phyloP scores from a whole-genome alignment of 1,140 invertebrate genomes.

The Copidosoma floridanum region DNA sequence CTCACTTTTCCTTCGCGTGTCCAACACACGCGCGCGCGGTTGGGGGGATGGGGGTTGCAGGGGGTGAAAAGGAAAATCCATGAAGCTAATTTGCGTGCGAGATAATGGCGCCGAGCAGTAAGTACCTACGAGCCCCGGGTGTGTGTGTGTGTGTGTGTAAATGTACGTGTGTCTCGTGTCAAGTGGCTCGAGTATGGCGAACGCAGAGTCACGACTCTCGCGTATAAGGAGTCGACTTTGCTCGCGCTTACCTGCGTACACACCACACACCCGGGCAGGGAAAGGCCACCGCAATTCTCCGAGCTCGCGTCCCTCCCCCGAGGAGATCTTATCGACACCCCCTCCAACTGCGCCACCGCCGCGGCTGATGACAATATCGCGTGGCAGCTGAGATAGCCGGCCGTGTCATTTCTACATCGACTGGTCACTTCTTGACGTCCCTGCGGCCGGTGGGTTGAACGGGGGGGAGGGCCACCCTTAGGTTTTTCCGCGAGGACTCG shows the following conservation, averaged over 20 bases:
- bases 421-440: slow-evolving; percentile 37
- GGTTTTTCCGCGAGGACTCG: slow-evolving; percentile 21
- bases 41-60: slow-evolving; percentile 1
- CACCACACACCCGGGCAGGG: slow-evolving; percentile 38
- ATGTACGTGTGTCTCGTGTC: slow-evolving; percentile 39
- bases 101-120: slow-evolving; percentile 43
- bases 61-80: slow-evolving; percentile 45
- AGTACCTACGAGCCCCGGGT: too few species aligned
- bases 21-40: too few species aligned
- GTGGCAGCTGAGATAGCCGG: slow-evolving; percentile 56
- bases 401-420: slow-evolving; percentile 57
- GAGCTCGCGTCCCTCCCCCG: not conserved
- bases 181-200: slow-evolving; percentile 49
- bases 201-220: slow-evolving; percentile 44
- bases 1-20: too few species aligned
- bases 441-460: slow-evolving; percentile 2
- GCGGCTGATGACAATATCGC: slow-evolving; percentile 54
- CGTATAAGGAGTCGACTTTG: slow-evolving; percentile 30
- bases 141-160: slow-evolving; percentile 1
- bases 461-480: too few species aligned
- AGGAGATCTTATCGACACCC: slow-evolving; percentile 49
- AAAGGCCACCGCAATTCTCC: slow-evolving; percentile 44
- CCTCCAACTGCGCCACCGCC: not conserved
- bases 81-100: slow-evolving; percentile 56
- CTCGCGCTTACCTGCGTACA: too few species aligned